phyloP scores from a whole-genome alignment of 2,797 vertebrate species.

The Mus spretus region DNA sequence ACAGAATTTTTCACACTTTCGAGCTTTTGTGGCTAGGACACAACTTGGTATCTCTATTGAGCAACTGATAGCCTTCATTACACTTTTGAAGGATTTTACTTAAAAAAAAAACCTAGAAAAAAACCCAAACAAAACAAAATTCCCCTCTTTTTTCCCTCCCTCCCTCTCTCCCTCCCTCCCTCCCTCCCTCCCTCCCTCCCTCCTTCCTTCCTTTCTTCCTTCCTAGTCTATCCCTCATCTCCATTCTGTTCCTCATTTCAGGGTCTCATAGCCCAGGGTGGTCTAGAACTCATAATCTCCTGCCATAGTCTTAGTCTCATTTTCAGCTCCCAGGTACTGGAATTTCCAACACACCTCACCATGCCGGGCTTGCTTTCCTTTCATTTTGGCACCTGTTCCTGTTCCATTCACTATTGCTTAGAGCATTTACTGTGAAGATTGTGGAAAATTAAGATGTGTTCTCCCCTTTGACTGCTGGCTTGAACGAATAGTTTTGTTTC shows the following conservation, averaged over 20 bases:
- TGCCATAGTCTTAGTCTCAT: too few species aligned
- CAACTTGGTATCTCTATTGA: neutral
- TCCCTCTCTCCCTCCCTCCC: fast-evolving
- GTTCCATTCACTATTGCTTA: neutral
- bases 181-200: too few species aligned
- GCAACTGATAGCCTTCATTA: neutral
- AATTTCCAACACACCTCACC: neutral
- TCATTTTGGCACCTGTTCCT: neutral
- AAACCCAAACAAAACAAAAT: neutral
- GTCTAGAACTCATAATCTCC: neutral
- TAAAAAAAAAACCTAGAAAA: neutral
- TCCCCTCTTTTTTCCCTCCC: too few species aligned
- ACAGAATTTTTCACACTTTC: neutral
- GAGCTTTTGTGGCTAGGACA: neutral
- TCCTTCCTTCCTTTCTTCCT: neutral
- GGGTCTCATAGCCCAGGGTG: neutral
- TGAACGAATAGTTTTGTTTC: neutral
- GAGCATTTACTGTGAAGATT: slow-evolving; percentile 16
- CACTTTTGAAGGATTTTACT: slow-evolving; percentile 30
- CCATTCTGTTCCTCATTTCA: neutral
- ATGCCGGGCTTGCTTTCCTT: neutral
- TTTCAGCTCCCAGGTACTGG: neutral
- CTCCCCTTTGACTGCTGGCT: neutral
- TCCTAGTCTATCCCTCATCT: neutral
- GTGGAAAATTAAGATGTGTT: neutral